phyloP scores from a whole-genome alignment of 2,797 vertebrate species.

The Pitangus sulphuratus region DNA sequence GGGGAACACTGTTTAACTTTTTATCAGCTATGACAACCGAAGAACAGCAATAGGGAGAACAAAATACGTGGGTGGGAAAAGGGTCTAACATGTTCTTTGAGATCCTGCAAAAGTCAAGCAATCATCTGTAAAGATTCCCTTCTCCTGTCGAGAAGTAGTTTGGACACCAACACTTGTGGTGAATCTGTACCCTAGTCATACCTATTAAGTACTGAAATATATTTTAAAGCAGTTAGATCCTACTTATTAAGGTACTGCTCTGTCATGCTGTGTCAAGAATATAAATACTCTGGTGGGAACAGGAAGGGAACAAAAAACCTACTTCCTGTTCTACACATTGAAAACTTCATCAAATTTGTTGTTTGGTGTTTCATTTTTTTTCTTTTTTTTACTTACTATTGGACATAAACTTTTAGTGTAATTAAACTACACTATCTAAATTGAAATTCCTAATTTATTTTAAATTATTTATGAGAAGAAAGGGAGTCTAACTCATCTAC shows the following conservation, averaged over 20 bases:
- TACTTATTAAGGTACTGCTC: background rate
- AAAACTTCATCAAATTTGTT: background rate
- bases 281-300: background rate
- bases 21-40: fast-evolving
- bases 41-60: background rate
- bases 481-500: background rate
- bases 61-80: background rate
- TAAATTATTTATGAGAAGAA: background rate
- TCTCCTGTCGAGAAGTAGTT: background rate
- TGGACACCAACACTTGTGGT: background rate
- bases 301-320: background rate
- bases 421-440: background rate
- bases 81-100: background rate
- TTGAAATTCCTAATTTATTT: background rate
- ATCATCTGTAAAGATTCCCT: background rate
- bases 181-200: background rate
- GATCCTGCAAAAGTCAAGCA: background rate
- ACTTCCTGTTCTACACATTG: background rate
- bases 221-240: background rate
- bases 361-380: background rate
- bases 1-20: background rate
- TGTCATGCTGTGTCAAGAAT: background rate
- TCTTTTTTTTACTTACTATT: background rate
- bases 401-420: background rate
- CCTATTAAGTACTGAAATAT: background rate